A percentile compares a stretch with the other conserved stretches of the same genome.
These are phyloP conservation scores for Chrysaora quinquecirrha DNA, from an alignment of 30 jellyfish, hydroid and myxozoan genomes.

Conservation along the genomic window DNA sequence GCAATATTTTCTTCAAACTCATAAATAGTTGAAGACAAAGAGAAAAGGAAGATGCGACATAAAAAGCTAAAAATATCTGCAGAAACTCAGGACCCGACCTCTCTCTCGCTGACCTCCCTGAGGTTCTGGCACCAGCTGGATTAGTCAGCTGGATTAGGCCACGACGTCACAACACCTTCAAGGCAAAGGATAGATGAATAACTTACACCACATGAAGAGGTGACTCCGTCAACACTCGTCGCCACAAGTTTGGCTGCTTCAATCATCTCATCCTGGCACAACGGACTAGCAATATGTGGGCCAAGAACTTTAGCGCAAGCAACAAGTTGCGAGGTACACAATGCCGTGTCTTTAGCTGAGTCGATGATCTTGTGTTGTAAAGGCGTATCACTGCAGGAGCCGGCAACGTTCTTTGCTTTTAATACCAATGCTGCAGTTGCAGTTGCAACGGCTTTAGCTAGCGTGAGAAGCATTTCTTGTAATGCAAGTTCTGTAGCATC, in stretches of 20 bases:
- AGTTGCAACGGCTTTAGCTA: constrained; percentile 96
- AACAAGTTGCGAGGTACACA: constrained; percentile 94
- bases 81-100: too few relatives aligned
- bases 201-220: constrained; percentile 85
- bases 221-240: constrained; percentile 92
- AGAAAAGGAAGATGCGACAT: too few relatives aligned
- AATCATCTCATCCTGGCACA: constrained; percentile 97
- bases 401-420: constrained; percentile 94
- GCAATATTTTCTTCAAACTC: too few relatives aligned
- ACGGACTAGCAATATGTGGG: constrained; percentile 95
- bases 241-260: constrained; percentile 97
- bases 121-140: too few relatives aligned
- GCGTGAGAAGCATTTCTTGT: constrained; percentile 81
- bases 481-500: constrained; percentile 84
- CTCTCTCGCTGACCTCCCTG: too few relatives aligned
- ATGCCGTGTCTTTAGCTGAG: constrained; percentile 92
- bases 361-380: constrained; percentile 90
- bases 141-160: too few relatives aligned
- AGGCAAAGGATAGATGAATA: too few relatives aligned
- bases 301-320: constrained; percentile 97
- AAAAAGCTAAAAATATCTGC: too few relatives aligned
- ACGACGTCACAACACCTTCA: too few relatives aligned
- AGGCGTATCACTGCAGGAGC: constrained; percentile 88
- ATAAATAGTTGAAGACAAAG: too few relatives aligned
- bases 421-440: constrained; percentile 93